Conservation (phyloP, 2,113 vertebrate species). For the Balaenoptera acutorostrata region DNA sequence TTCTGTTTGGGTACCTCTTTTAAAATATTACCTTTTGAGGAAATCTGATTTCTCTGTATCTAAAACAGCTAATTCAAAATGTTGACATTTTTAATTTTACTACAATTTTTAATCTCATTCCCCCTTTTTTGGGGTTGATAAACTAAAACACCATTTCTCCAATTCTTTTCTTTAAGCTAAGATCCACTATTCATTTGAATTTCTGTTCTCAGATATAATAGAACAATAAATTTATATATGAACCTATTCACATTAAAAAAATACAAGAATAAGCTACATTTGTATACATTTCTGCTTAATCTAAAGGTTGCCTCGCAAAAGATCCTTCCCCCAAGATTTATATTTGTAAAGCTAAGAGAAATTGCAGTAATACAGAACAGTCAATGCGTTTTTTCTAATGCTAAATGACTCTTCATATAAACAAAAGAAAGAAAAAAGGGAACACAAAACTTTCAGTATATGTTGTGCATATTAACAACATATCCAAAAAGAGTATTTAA, state of each 20-base stretch:
- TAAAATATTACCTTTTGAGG: slow-evolving; percentile 21
- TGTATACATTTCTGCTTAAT: slow-evolving; percentile 40
- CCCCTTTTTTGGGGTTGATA: not conserved
- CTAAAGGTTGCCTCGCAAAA: not conserved
- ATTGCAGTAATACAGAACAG: not conserved
- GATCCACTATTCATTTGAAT: slow-evolving; percentile 14
- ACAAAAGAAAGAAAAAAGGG: not conserved
- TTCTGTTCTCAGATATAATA: not conserved
- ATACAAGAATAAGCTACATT: not conserved
- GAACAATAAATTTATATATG: not conserved
- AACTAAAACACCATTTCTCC: not conserved
- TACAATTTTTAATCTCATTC: not conserved
- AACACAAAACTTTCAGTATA: not conserved
- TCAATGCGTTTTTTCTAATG: not conserved
- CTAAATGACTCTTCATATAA: not conserved
- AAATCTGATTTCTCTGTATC: not conserved
- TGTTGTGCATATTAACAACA: not conserved
- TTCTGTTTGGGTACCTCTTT: slow-evolving; percentile 23
- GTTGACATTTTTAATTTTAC: slow-evolving; percentile 17
- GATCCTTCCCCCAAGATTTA: not conserved
- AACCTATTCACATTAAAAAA: slow-evolving; percentile 24
- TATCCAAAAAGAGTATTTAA: not conserved
- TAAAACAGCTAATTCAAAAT: slow-evolving; percentile 40
- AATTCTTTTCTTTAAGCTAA: not conserved
- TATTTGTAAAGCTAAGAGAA: not conserved